Percentiles rank a stretch among this genome's conserved stretches.
Conservation (phyloP, 2,888 invertebrate genomes). For the Drosophila mettleri region DNA sequence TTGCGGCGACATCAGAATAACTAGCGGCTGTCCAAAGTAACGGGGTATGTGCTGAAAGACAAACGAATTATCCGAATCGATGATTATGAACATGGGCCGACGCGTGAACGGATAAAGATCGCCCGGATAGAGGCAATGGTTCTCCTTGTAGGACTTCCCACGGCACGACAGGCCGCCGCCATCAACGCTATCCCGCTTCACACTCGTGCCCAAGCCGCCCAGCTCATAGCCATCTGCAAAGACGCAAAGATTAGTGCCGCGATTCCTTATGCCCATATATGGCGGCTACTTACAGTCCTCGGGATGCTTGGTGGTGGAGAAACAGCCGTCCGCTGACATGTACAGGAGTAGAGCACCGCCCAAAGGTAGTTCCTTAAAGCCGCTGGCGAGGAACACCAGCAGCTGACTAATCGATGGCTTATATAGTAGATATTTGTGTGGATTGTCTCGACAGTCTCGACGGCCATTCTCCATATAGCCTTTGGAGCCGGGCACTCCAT, state of each 20-base stretch:
- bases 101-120: conserved; percentile 97
- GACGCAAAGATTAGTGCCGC: not conserved
- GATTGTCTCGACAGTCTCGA: conserved; percentile 91
- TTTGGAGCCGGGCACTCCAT: conserved; percentile 86
- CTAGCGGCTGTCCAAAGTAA: conserved; percentile 96
- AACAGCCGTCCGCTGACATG: conserved; percentile 96
- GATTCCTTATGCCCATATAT: not conserved
- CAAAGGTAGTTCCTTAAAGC: conserved; percentile 96
- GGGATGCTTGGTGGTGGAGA: conserved; percentile 92
- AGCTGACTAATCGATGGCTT: conserved; percentile 97
- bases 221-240: conserved; percentile 93
- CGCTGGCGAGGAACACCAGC: conserved; percentile 95
- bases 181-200: conserved; percentile 89
- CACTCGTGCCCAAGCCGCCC: conserved; percentile 95
- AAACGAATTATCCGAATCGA: conserved; percentile 98
- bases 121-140: conserved; percentile 94
- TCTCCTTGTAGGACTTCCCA: conserved; percentile 87
- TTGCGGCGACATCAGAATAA: conserved; percentile 96
- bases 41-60: conserved; percentile 96
- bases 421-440: conserved; percentile 98
- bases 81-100: conserved; percentile 95
- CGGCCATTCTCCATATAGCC: conserved; percentile 90
- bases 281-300: conserved; percentile 91
- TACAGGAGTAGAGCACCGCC: conserved; percentile 96
- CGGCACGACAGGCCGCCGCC: conserved; percentile 84